Base-by-base conservation (phyloP, 2,113 vertebrate species). In the Poecile atricapillus region DNA sequence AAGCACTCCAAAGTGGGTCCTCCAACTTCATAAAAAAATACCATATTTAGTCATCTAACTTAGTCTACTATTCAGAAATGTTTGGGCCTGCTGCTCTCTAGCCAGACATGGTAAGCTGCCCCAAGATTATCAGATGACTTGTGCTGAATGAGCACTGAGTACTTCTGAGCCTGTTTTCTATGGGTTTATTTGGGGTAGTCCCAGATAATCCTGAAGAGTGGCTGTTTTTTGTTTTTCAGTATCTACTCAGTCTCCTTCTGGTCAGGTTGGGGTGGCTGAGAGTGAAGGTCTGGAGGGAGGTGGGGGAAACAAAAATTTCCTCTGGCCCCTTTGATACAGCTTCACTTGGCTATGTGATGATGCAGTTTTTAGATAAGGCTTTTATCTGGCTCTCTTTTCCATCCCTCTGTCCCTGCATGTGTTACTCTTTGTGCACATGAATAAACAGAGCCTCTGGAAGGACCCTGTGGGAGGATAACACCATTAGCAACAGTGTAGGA, bases 1-100 rank as follows among this genome's bases (percentile, higher is more conserved):
- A 97, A 92, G 50, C 24, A 73, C 83, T 96, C 79, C 44, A 37
- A 90, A 80, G 52, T 82, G 62, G 91, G 58, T 89, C 70, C 94
- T 96, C 93, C 89, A 87, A 93, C 76, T 94, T 96, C 69, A 86
- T 93, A 67, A 94, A 84, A 95, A 93, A 89, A 64, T 64, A 75
- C 92, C 93, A 95, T 96, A 96, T 95, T 97, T 96, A 97, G 96
- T 87, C 90, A 96, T 96, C 76, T 81, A 86, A 70, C 43, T 77
- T 92, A 75, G 83, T 43, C 64, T 87, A 68, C 41, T 92, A 4
- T 78, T 94, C 85, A 78, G 92, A 93, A 96, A 44, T 50, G n/a
- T 59, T 86, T 84, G 83, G 85, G 55, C 53, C 68, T 83, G 68
- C 68, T 77, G 31, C 41, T 94, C 30, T 63, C 33, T 37, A 70